These are phyloP conservation scores for Patiria miniata DNA, from an alignment of 35 echinoderm and acorn worm genomes.

Conservation along the genomic window DNA sequence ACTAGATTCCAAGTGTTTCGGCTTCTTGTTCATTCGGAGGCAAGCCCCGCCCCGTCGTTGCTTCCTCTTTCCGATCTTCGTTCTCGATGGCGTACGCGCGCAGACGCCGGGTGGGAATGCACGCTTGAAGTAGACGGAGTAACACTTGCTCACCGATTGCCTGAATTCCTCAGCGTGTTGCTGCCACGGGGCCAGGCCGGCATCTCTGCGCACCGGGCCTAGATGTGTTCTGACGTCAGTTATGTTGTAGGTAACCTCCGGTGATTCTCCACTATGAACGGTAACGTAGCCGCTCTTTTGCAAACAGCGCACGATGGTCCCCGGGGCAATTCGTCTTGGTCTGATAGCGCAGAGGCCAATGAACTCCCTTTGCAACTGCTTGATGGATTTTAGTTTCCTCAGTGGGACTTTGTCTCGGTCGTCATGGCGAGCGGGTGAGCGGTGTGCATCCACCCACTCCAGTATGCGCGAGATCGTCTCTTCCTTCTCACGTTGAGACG, in stretches of 20 bases:
- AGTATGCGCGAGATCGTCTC: neutral
- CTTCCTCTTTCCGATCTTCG: neutral
- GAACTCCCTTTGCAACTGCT: neutral
- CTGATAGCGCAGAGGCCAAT: neutral
- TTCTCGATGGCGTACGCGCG: neutral
- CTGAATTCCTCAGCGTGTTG: neutral
- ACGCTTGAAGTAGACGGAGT: neutral
- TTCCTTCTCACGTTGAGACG: neutral
- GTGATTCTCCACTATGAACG: neutral
- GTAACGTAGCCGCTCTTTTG: slow-evolving; percentile 14
- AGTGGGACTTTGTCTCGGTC: neutral
- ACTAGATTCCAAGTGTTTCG: no score
- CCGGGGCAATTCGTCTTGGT: neutral
- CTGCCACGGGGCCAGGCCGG: neutral
- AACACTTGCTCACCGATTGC: neutral
- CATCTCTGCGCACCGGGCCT: neutral
- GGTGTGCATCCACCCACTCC: slow-evolving; percentile 1
- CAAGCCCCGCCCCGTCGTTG: neutral
- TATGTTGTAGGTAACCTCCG: slow-evolving; percentile 20
- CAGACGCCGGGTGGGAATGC: neutral
- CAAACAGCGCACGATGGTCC: neutral
- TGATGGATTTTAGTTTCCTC: neutral
- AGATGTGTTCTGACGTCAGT: neutral
- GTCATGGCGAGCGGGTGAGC: no score
- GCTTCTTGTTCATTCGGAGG: no score